Evolutionary conservation across 2,113 vertebrate species (phyloP).

Genomic region (Regulus satrapa): DNA sequence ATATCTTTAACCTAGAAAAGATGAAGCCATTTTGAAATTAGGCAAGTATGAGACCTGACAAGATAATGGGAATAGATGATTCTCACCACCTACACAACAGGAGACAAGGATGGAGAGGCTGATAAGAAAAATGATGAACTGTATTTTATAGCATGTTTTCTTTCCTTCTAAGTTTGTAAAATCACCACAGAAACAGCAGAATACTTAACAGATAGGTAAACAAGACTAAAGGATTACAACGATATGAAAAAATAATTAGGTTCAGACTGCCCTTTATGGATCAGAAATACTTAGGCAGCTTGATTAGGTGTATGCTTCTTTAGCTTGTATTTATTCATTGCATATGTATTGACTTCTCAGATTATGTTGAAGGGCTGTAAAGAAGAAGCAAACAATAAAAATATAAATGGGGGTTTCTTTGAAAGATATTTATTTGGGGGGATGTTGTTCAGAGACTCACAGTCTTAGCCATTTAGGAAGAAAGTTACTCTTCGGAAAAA

Average conservation of each 20-base stretch:
- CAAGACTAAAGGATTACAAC: neutral
- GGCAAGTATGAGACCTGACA: neutral
- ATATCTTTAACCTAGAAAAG: neutral
- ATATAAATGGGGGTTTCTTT: neutral
- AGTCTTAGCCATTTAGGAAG: neutral
- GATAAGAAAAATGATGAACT: neutral
- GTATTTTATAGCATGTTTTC: neutral
- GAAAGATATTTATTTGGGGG: neutral
- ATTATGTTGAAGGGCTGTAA: neutral
- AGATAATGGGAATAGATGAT: neutral
- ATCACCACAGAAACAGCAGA: neutral
- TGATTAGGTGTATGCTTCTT: neutral
- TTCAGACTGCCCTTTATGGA: neutral
- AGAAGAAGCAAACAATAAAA: neutral
- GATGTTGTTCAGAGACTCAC: neutral
- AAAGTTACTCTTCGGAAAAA: neutral
- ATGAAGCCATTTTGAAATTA: conserved; percentile 39
- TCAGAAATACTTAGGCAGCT: neutral
- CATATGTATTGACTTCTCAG: neutral
- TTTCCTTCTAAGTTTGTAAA: neutral
- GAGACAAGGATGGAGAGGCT: neutral
- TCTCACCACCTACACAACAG: neutral
- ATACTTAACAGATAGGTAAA: neutral
- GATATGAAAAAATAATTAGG: neutral
- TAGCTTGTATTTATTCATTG: neutral